Evolutionary conservation across 2,888 invertebrate species (phyloP).

Genomic region (Geotrupes spiniger): DNA sequence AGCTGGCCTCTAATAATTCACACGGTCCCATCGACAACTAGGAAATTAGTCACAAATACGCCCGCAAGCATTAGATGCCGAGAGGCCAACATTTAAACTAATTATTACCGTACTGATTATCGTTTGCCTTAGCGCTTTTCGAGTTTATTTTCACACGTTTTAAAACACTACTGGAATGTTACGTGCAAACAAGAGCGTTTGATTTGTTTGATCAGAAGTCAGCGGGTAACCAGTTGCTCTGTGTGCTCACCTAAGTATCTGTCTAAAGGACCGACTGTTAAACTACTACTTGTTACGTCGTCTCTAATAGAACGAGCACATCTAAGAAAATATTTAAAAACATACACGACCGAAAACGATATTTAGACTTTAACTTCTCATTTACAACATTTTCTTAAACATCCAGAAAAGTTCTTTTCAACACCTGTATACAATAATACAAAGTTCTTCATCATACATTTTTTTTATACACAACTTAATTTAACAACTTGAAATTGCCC

Average conservation of each 20-base stretch:
- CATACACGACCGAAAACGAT: no score
- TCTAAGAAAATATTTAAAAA: conserved; percentile 21
- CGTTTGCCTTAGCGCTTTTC: not conserved
- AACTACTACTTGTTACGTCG: conserved; percentile 16
- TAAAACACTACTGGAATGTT: conserved; percentile 23
- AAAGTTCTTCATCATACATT: no score
- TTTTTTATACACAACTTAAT: no score
- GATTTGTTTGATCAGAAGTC: conserved; percentile 23
- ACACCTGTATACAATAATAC: no score
- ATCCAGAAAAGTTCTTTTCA: no score
- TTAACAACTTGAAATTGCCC: no score
- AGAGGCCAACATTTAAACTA: conserved; percentile 1
- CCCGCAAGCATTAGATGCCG: conserved; percentile 3
- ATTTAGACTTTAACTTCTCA: no score
- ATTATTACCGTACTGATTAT: conserved; percentile 7
- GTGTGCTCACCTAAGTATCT: conserved; percentile 17
- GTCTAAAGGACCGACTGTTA: conserved; percentile 19
- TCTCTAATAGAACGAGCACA: conserved; percentile 20
- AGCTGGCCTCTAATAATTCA: conserved; percentile 47
- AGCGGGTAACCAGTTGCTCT: conserved; percentile 9
- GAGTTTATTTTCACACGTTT: conserved; percentile 23
- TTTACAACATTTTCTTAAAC: no score
- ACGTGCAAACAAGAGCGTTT: conserved; percentile 17
- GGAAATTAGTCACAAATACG: conserved; percentile 22
- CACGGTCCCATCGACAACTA: conserved; percentile 35